Evolutionary conservation across 2,113 vertebrate species (phyloP).

Genomic region (Aegithalos caudatus): DNA sequence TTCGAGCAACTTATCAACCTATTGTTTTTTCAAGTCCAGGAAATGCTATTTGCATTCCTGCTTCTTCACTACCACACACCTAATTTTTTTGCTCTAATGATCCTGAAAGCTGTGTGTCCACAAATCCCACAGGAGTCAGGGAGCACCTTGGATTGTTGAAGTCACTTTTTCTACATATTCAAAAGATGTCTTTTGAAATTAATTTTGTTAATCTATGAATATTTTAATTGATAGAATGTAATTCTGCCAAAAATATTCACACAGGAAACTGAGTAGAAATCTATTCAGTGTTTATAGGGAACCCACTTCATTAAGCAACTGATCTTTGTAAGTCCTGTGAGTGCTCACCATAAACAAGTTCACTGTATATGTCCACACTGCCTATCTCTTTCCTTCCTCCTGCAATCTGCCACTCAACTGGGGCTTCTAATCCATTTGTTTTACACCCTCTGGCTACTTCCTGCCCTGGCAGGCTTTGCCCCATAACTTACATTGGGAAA

Average conservation of each 20-base stretch:
- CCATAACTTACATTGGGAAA: neutral
- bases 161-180: neutral
- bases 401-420: neutral
- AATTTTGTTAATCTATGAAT: neutral
- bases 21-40: neutral
- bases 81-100: neutral
- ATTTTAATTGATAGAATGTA: neutral
- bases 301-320: neutral
- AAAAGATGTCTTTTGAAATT: neutral
- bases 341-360: neutral
- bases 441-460: neutral
- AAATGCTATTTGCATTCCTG: neutral
- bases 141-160: neutral
- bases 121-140: neutral
- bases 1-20: neutral
- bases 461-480: neutral
- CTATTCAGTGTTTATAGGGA: neutral
- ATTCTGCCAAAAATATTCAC: neutral
- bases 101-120: neutral
- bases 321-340: neutral
- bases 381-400: neutral
- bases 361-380: neutral
- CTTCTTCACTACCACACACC: neutral
- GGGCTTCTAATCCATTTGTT: neutral
- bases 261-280: neutral